Percentiles rank a stretch among this genome's conserved stretches.
Evolutionary conservation across 2,797 vertebrate species (phyloP).

Genomic region (Lepus townsendii): DNA sequence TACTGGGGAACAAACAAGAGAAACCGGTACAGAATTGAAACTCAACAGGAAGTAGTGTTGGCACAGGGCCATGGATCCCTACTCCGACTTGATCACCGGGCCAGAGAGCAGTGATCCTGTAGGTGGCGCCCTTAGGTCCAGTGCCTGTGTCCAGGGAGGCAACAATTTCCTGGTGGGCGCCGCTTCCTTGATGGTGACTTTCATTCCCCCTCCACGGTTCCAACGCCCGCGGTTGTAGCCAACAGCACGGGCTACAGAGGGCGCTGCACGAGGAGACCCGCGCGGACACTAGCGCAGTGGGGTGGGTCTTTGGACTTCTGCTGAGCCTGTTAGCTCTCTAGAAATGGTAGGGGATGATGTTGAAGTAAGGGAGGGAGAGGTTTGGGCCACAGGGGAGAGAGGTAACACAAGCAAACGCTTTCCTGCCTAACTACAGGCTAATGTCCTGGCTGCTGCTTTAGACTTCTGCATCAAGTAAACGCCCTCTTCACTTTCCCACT

Average conservation of each 20-base stretch:
- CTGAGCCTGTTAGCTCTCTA: fast-evolving
- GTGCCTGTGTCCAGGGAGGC: neutral
- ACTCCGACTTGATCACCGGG: neutral
- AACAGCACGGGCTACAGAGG: neutral
- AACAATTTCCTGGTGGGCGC: neutral
- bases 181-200: neutral
- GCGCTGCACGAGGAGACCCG: fast-evolving
- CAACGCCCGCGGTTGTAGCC: neutral
- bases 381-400: fast-evolving
- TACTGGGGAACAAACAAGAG: neutral
- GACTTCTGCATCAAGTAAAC: fast-evolving
- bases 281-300: neutral
- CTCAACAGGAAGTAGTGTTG: neutral
- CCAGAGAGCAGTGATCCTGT: neutral
- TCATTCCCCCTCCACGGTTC: neutral
- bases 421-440: neutral
- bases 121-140: neutral
- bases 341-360: fast-evolving
- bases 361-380: no score
- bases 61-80: neutral
- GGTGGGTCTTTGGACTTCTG: neutral
- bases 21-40: neutral
- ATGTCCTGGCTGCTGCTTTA: neutral
- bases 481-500: neutral
- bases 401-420: neutral